Base-by-base conservation (phyloP, 2,797 vertebrate genomes). In the Podarcis siculus region DNA sequence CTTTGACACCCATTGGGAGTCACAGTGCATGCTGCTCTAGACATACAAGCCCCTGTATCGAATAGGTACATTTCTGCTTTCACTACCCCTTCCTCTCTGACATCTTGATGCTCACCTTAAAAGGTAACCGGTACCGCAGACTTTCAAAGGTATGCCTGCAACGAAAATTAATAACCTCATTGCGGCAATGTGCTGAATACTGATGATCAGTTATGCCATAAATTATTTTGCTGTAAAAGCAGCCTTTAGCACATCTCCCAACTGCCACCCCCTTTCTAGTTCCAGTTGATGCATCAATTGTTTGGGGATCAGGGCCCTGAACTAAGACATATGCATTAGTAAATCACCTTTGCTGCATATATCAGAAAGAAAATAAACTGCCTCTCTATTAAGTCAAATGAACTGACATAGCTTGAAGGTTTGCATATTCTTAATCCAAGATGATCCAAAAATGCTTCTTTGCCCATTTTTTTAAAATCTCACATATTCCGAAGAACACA, bases 91-190 rank as follows among this genome's bases (percentile, higher is more conserved):
- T 32, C 30, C 30, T 64, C 15, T 30, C n/a, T 58, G 8, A 71
- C 67, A 80, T 80, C n/a, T 73, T 83, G 77, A 84, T 49, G 69
- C 37, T 79, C 45, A 8, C 45, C 45, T 79, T 79, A 61, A 79
- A 85, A 64, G 30, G 19, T 72, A 71, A 79, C 66, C 42, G 12
- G 45, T 45, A 61, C 67, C 35, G 5, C 76, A 84, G 49, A 5
- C 37, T 45, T 79, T 89, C 66, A 32, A 45, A 64, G n/a, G 58
- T 79, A 72, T 79, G 66, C 49, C 39, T 45, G 49, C 66, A 79
- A 73, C 73, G 30, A 80, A 85, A 89, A 79, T 89, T 79, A 85
- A 89, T 73, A 78, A 73, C 45, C 67, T 89, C 49, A 72, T 79
- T 82, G 71, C 84, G 39, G 37, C 39, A 64, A 85, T 84, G 66